phyloP scores from a whole-genome alignment of 1,140 invertebrate species.

The Drosophila sp. region DNA sequence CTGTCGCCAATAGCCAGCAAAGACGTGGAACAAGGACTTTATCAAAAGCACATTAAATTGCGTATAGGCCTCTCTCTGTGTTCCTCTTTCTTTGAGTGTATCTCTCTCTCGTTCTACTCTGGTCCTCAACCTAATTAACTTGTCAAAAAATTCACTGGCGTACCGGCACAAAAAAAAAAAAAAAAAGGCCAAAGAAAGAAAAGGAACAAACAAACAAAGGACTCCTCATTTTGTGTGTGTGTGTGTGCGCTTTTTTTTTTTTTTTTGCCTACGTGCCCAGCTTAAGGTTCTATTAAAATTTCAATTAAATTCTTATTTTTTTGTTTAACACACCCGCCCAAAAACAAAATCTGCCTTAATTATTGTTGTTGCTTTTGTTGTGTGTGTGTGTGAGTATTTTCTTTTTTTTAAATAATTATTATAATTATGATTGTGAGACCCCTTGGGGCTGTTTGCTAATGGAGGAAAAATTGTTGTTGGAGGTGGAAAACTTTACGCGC shows the following conservation, averaged over 20 bases:
- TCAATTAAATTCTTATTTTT: constrained; percentile 63
- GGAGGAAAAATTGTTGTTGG: constrained; percentile 21
- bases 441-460: constrained; percentile 20
- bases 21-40: constrained; percentile 37
- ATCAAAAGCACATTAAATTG: constrained; percentile 69
- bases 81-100: background rate
- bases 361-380: constrained; percentile 44
- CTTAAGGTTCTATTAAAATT: constrained; percentile 74
- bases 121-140: constrained; percentile 66
- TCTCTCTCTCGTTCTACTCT: background rate
- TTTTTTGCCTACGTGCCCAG: constrained; percentile 49
- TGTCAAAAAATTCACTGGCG: constrained; percentile 65
- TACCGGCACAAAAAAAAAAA: constrained; percentile 28
- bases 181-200: background rate
- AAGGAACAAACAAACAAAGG: constrained; percentile 36
- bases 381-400: constrained; percentile 10
- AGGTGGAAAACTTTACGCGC: constrained; percentile 24
- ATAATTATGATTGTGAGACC: constrained; percentile 66
- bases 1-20: constrained; percentile 10
- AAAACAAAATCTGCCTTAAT: constrained; percentile 49
- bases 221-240: constrained; percentile 15
- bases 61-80: background rate
- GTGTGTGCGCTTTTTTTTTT: background rate
- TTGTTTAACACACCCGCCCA: constrained; percentile 10
- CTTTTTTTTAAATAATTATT: constrained; percentile 62